Conservation (phyloP, 2,797 vertebrate species). For the Mycteria americana region DNA sequence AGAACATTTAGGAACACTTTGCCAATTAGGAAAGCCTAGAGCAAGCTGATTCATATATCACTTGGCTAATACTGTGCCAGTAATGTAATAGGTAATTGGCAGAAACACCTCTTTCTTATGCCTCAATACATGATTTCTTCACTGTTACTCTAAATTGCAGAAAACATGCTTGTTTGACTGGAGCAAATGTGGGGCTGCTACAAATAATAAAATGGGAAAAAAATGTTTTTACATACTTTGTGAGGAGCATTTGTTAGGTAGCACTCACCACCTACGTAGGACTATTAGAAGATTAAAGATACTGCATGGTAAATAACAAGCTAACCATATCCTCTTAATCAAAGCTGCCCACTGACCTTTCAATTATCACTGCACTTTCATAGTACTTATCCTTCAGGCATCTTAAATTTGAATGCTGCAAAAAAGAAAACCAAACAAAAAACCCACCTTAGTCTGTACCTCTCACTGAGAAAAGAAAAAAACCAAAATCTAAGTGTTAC, state of each 20-base stretch:
- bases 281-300: background rate
- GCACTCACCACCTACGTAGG: fast-evolving
- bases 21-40: slow-evolving; percentile 33
- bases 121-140: background rate
- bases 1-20: slow-evolving; percentile 6
- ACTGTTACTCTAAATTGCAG: background rate
- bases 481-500: background rate
- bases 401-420: background rate
- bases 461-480: background rate
- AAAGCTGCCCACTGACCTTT: background rate
- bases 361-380: background rate
- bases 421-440: background rate
- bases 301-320: background rate
- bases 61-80: background rate
- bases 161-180: background rate
- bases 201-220: background rate
- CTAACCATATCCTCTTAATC: background rate
- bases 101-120: background rate
- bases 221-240: background rate
- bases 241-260: background rate
- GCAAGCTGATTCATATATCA: slow-evolving; percentile 49
- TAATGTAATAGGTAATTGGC: background rate
- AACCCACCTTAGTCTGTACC: fast-evolving
- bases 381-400: background rate
- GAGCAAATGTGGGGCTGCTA: background rate